Evolutionary conservation across 2,888 invertebrate genomes (phyloP).

Genomic region (Dione juno): DNA sequence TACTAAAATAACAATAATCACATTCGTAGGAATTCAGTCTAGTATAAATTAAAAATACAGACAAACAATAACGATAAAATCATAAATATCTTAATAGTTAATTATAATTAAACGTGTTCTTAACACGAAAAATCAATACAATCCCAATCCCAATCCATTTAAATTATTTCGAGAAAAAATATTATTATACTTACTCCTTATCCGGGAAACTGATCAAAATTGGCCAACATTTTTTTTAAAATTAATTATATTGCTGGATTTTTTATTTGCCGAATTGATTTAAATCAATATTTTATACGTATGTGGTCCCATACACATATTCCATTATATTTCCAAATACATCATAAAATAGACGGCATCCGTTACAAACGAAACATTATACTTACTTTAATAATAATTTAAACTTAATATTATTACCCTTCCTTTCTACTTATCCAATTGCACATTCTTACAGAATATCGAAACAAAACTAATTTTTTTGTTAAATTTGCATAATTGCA

Average conservation of each 20-base stretch:
- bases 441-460: constrained; percentile 15
- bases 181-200: background rate
- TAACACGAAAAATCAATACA: background rate
- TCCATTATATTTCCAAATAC: background rate
- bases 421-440: constrained; percentile 2
- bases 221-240: background rate
- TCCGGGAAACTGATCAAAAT: background rate
- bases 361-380: constrained; percentile 4
- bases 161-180: background rate
- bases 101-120: background rate
- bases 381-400: constrained; percentile 15
- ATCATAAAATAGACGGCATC: constrained; percentile 7
- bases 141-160: background rate
- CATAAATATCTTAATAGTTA: background rate
- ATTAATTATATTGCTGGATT: background rate
- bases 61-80: background rate
- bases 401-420: constrained; percentile 17
- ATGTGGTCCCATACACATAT: constrained; percentile 21
- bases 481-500: background rate
- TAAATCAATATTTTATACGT: background rate
- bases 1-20: background rate
- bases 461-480: background rate
- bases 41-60: background rate
- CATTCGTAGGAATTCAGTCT: background rate
- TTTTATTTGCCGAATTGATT: background rate